These are phyloP conservation scores for Papilio machaon DNA, from an alignment of 1,140 invertebrate genomes.

Conservation along the genomic window DNA sequence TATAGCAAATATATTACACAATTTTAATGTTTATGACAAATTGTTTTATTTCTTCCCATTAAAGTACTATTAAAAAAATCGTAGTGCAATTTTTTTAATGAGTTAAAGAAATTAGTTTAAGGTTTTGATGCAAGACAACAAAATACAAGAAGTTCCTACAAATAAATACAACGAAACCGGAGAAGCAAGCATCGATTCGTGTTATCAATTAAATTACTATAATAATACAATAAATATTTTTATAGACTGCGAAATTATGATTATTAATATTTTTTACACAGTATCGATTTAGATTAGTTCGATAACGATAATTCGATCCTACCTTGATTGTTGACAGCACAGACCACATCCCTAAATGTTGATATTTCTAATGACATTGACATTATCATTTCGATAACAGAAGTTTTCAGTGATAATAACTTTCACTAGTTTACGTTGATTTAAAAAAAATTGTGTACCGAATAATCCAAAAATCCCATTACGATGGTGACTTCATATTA, in stretches of 20 bases:
- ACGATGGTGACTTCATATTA: conserved; percentile 58
- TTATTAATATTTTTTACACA: too few species aligned
- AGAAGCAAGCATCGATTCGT: background rate
- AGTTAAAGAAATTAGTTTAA: too few species aligned
- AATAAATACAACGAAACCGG: background rate
- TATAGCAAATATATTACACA: conserved; percentile 33
- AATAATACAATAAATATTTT: background rate
- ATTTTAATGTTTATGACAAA: conserved; percentile 20
- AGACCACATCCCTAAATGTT: background rate
- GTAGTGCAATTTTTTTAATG: too few species aligned
- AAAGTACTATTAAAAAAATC: background rate
- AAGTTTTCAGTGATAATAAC: background rate
- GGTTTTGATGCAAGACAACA: too few species aligned
- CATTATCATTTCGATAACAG: background rate
- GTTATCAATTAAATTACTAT: background rate
- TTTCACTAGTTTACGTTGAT: background rate
- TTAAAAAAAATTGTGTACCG: background rate
- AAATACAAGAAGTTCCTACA: too few species aligned
- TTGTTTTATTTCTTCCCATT: conserved; percentile 32
- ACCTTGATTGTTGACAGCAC: background rate
- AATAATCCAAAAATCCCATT: background rate
- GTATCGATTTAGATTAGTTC: too few species aligned
- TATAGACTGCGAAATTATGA: too few species aligned
- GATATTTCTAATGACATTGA: background rate
- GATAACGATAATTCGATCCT: background rate